These are phyloP conservation scores for Apodemia zela DNA, from an alignment of 2,888 invertebrate species.

Conservation along the genomic window DNA sequence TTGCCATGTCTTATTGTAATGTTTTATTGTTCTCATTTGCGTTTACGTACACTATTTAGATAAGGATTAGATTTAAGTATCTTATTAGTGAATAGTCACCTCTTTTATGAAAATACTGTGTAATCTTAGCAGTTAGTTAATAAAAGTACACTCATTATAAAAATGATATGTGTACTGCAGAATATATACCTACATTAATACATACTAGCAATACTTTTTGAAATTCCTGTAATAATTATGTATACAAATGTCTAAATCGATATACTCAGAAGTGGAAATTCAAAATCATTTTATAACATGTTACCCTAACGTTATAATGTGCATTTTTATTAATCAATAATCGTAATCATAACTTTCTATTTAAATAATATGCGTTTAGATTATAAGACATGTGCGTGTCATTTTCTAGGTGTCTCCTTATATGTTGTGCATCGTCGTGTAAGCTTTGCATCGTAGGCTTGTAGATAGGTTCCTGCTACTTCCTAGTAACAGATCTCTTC, in stretches of 20 bases:
- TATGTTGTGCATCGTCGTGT: slow-evolving; percentile 72
- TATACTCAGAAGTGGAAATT: slow-evolving; percentile 47
- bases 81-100: slow-evolving; percentile 67
- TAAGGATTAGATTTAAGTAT: slow-evolving; percentile 60
- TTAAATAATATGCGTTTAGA: slow-evolving; percentile 58
- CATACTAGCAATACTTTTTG: slow-evolving; percentile 17
- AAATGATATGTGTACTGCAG: slow-evolving; percentile 23
- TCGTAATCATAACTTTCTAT: slow-evolving; percentile 73
- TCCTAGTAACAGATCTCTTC: slow-evolving; percentile 74
- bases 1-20: slow-evolving; percentile 50
- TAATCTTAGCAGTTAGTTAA: slow-evolving; percentile 65
- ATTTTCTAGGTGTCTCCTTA: slow-evolving; percentile 68
- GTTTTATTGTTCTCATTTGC: slow-evolving; percentile 60
- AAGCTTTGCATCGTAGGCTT: slow-evolving; percentile 70
- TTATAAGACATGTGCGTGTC: slow-evolving; percentile 64
- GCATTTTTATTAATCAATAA: slow-evolving; percentile 62
- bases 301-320: slow-evolving; percentile 65
- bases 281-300: slow-evolving; percentile 46
- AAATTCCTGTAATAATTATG: slow-evolving; percentile 24
- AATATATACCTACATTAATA: slow-evolving; percentile 20
- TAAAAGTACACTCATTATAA: slow-evolving; percentile 43
- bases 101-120: slow-evolving; percentile 58
- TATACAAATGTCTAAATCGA: slow-evolving; percentile 23
- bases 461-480: slow-evolving; percentile 76
- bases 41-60: slow-evolving; percentile 64